Percentiles rank a stretch among this genome's conserved stretches.
These are phyloP conservation scores for Trissoscelio sp. DNA, from an alignment of 2,888 invertebrate genomes.

Conservation along the genomic window DNA sequence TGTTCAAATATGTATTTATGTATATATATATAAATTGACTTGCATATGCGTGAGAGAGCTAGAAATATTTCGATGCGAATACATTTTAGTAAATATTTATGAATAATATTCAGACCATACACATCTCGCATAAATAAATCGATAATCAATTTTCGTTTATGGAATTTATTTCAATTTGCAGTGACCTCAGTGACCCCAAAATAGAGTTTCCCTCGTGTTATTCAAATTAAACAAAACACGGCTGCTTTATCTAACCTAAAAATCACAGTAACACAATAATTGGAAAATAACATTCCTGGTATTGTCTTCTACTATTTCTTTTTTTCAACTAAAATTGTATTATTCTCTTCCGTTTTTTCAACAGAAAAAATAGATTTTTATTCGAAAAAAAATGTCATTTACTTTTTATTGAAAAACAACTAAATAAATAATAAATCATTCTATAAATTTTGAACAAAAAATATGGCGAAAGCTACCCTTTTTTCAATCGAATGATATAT, in stretches of 20 bases:
- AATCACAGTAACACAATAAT: too few species aligned
- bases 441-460: background rate
- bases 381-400: too few species aligned
- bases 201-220: background rate
- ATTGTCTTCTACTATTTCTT: too few species aligned
- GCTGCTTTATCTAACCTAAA: too few species aligned
- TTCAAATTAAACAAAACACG: conserved; percentile 9
- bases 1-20: too few species aligned
- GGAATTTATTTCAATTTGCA: conserved; percentile 24
- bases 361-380: too few species aligned
- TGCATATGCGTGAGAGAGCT: background rate
- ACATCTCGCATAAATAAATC: conserved; percentile 39
- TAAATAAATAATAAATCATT: too few species aligned
- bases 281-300: too few species aligned
- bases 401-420: too few species aligned
- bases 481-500: conserved; percentile 1
- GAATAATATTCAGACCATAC: conserved; percentile 1
- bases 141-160: conserved; percentile 39
- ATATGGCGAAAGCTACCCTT: background rate
- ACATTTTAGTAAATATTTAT: conserved; percentile 31
- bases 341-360: too few species aligned
- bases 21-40: too few species aligned
- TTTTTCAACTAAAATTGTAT: too few species aligned
- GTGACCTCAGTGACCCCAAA: conserved; percentile 32
- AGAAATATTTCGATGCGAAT: conserved; percentile 7